Evolutionary conservation across 2,888 invertebrate genomes (phyloP).

Genomic region (Monochamus alternatus): DNA sequence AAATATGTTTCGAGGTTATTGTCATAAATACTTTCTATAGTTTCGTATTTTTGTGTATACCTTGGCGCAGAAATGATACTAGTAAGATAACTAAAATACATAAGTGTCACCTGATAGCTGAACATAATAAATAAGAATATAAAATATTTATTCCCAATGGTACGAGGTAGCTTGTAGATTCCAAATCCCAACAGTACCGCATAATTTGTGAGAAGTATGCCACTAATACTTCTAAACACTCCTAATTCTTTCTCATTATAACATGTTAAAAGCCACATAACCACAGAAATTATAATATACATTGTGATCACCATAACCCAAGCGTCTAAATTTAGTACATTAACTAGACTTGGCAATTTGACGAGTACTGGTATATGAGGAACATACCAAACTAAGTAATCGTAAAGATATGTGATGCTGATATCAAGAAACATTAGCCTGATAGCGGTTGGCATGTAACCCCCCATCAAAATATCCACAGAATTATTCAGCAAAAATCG

Average conservation of each 20-base stretch:
- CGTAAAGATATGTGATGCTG: too few species aligned
- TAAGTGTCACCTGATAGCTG: conserved; percentile 6
- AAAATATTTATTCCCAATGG: conserved; percentile 36
- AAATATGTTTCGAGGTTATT: conserved; percentile 39
- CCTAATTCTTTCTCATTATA: neutral
- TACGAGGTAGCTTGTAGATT: conserved; percentile 25
- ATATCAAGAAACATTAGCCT: too few species aligned
- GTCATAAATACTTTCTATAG: conserved; percentile 36
- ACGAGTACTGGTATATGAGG: too few species aligned
- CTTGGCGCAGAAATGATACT: conserved; percentile 34
- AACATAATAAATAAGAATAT: conserved; percentile 30
- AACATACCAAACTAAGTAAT: too few species aligned
- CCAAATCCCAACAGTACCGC: conserved; percentile 9
- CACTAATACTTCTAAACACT: neutral
- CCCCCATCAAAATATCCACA: too few species aligned
- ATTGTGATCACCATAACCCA: too few species aligned
- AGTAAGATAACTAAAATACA: conserved; percentile 33
- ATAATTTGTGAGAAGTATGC: conserved; percentile 13
- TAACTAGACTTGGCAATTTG: too few species aligned
- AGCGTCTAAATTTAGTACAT: too few species aligned
- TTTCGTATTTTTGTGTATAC: conserved; percentile 29
- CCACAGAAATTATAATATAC: too few species aligned
- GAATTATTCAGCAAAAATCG: too few species aligned
- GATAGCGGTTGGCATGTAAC: too few species aligned
- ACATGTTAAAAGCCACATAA: too few species aligned